Percentiles rank a stretch among this genome's conserved stretches.
phyloP scores from a whole-genome alignment of 1,140 invertebrate genomes.

The Laupala kohalensis region DNA sequence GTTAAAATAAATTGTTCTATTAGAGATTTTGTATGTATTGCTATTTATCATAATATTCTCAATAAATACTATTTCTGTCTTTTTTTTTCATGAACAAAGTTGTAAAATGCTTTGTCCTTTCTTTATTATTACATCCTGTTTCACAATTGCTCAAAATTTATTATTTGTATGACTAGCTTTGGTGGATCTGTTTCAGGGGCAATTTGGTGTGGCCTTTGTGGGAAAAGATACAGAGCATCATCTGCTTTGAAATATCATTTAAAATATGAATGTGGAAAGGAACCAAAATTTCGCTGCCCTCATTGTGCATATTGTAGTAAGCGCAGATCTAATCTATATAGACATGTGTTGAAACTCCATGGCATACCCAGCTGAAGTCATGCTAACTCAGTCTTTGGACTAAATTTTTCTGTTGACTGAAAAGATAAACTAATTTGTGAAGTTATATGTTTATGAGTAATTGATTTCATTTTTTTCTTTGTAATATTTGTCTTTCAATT shows the following conservation, averaged over 20 bases:
- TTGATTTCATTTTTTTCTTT: no score
- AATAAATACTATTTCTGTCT: no score
- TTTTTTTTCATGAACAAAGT: no score
- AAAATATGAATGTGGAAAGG: conserved; percentile 36
- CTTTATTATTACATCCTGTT: neutral
- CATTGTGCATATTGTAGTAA: conserved; percentile 30
- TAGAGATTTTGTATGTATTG: no score
- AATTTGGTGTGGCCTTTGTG: conserved; percentile 22
- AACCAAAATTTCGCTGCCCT: conserved; percentile 32
- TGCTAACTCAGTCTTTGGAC: neutral
- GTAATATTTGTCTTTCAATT: no score
- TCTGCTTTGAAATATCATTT: conserved; percentile 33
- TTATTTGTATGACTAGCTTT: neutral
- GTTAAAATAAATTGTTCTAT: no score
- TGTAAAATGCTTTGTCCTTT: no score
- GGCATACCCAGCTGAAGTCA: neutral
- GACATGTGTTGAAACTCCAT: conserved; percentile 3
- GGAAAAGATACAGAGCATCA: conserved; percentile 23
- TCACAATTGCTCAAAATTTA: no score
- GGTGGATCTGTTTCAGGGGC: neutral
- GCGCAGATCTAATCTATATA: conserved; percentile 23
- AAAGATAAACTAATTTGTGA: no score
- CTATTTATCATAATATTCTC: no score
- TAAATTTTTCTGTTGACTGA: neutral
- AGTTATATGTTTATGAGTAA: no score